phyloP scores from a whole-genome alignment of 2,113 vertebrate species.

The sheep (Ovis aries) region ARS-UI_Ramb_v3.0 NC_056065.1:74433501-74434000 shows the following conservation, averaged over 20 bases:
- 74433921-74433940: conserved; percentile 37
- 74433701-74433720: conserved; percentile 61
- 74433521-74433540: conserved; percentile 9
- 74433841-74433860: conserved; percentile 51
- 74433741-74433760: conserved; percentile 42
- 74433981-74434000: neutral
- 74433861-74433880: conserved; percentile 62
- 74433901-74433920: neutral
- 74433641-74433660: conserved; percentile 19
- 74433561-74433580: neutral
- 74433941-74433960: neutral
- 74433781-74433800: conserved; percentile 62
- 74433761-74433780: conserved; percentile 51
- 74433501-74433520: conserved; percentile 30
- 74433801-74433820: conserved; percentile 34
- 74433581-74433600: neutral
- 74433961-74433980: neutral
- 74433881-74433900: neutral
- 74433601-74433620: neutral
- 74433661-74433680: conserved; percentile 45
- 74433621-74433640: neutral
- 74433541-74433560: neutral
- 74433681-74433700: conserved; percentile 51
- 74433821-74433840: conserved; percentile 37
- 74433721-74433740: conserved; percentile 66